phyloP scores from a whole-genome alignment of 2,888 invertebrate genomes.

The Pyrochroa serraticornis region DNA sequence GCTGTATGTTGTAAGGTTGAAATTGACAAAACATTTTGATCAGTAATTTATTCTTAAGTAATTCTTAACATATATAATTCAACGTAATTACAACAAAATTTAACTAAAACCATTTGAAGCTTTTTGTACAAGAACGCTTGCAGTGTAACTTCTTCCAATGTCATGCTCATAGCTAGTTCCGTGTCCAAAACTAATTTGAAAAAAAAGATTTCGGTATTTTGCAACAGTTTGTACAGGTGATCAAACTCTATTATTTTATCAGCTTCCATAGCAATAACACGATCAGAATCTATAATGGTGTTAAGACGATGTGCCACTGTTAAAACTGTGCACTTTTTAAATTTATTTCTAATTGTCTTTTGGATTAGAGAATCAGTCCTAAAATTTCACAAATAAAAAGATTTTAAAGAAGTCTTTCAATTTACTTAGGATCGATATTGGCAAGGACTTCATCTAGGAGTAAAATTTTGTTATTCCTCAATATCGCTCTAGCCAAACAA shows the following conservation, averaged over 20 bases:
- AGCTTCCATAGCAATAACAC: conserved; percentile 66
- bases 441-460: conserved; percentile 94
- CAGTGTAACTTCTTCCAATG: conserved; percentile 30
- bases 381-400: conserved; percentile 16
- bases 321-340: conserved; percentile 76
- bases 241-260: conserved; percentile 62
- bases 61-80: no score
- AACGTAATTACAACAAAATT: neutral
- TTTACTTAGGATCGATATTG: conserved; percentile 84
- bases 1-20: no score
- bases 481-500: conserved; percentile 85
- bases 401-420: conserved; percentile 26
- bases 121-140: conserved; percentile 11
- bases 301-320: conserved; percentile 77
- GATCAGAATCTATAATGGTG: conserved; percentile 68
- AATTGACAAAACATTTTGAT: no score
- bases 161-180: conserved; percentile 41
- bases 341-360: conserved; percentile 74
- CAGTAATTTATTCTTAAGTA: no score
- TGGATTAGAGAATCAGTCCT: conserved; percentile 76
- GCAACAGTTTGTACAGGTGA: conserved; percentile 56
- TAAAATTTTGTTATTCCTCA: conserved; percentile 80
- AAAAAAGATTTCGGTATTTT: conserved; percentile 47
- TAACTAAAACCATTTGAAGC: neutral
- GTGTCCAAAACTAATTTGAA: conserved; percentile 51